Evolutionary conservation across 1,140 invertebrate genomes (phyloP), one percentile per base, ranked within the genome.

Genomic region (Periplaneta americana): DNA sequence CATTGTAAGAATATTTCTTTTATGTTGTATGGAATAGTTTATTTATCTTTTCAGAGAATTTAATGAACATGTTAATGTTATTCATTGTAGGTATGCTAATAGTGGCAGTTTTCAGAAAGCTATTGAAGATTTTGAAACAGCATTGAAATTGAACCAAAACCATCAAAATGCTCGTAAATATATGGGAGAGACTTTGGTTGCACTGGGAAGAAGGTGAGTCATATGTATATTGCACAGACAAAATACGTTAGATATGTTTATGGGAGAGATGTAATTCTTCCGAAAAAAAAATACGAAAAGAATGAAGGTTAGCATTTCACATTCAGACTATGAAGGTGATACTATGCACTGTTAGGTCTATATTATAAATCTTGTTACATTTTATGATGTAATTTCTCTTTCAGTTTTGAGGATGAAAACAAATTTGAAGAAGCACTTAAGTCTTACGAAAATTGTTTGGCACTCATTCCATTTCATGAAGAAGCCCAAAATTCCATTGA

Each of bases 161-260:
- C 97, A 99, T 89, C 92, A 93, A n/a, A 98, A 99, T 91, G 97
- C 97, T 66, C 92, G 95, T 79, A 98, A 98, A 88, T 99, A 98
- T 89, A 93, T 98, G 91, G 95, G 95, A 32, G 96, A 98, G 87
- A 98, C 97, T 2, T 88, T 98, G 18, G 93, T 98, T 1, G 97
- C 96, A 0, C 88, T 94, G 84, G 96, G 93, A 85, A 92, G 94
- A 82, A 96, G 94, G 84, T 89, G 86, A 85, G 85, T 83, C n/a
- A n/a, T n/a, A n/a, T n/a, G n/a, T n/a, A n/a, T n/a, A n/a, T n/a
- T n/a, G n/a, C n/a, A n/a, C n/a, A n/a, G n/a, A n/a, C n/a, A n/a
- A n/a, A n/a, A n/a, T n/a, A n/a, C n/a, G n/a, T n/a, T n/a, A n/a
- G n/a, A n/a, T n/a, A n/a, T n/a, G n/a, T n/a, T n/a, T n/a, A n/a